These are phyloP conservation scores for Malurus elegans DNA, from an alignment of 2,113 vertebrate species.

Conservation along the genomic window DNA sequence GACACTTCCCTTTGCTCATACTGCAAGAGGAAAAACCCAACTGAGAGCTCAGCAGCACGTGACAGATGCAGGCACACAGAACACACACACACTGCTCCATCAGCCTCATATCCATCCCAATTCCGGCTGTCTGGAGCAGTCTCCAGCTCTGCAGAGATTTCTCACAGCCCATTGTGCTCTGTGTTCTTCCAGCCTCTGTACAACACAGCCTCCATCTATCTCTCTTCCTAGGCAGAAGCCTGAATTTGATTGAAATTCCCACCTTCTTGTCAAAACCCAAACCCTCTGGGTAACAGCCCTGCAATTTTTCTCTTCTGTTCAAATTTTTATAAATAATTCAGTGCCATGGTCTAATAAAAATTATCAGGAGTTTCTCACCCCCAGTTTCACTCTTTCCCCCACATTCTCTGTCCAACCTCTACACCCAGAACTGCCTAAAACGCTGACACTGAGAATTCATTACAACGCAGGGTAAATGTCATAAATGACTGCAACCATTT, in stretches of 20 bases:
- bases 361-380: not conserved
- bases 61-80: not conserved
- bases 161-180: not conserved
- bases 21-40: not conserved
- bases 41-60: not conserved
- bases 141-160: not conserved
- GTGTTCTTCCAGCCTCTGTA: not conserved
- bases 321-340: not conserved
- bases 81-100: not conserved
- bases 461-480: not conserved
- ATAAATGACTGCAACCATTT: not conserved
- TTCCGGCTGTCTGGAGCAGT: accelerated
- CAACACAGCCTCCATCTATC: accelerated
- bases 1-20: not conserved
- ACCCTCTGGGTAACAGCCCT: not conserved
- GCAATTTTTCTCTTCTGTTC: not conserved
- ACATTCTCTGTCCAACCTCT: not conserved
- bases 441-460: not conserved
- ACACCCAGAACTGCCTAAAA: not conserved
- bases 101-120: not conserved
- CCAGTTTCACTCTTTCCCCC: not conserved
- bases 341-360: not conserved
- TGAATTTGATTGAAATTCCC: not conserved
- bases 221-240: not conserved
- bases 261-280: not conserved